A percentile compares a stretch with the other conserved stretches of the same genome.
Conservation (phyloP, 2,888 invertebrate species). For the Hypsopygia costalis region DNA sequence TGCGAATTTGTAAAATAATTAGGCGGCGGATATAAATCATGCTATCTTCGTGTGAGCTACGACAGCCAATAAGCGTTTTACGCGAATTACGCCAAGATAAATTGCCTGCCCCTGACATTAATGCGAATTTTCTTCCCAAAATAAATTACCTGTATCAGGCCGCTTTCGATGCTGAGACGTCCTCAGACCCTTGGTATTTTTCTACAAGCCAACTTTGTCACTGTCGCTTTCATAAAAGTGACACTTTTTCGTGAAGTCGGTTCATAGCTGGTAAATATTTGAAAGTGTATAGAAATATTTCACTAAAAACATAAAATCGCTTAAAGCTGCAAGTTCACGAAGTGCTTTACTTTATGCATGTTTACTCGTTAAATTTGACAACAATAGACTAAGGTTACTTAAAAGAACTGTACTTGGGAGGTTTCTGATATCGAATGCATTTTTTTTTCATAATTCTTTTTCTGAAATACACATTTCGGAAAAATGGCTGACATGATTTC, state of each 20-base stretch:
- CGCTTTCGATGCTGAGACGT: constrained; percentile 34
- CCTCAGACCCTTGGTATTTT: constrained; percentile 33
- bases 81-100: constrained; percentile 68
- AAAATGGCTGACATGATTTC: too few species aligned
- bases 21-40: constrained; percentile 52
- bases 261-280: too few species aligned
- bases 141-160: constrained; percentile 64
- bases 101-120: constrained; percentile 62
- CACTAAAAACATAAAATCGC: too few species aligned
- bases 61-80: constrained; percentile 73
- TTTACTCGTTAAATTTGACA: too few species aligned
- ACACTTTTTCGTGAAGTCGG: constrained; percentile 17
- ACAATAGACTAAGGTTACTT: too few species aligned
- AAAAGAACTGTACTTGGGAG: too few species aligned
- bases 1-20: constrained; percentile 44
- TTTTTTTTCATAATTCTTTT: too few species aligned
- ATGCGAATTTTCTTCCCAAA: constrained; percentile 60
- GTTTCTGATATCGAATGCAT: too few species aligned
- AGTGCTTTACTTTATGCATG: too few species aligned
- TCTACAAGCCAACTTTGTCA: constrained; percentile 41
- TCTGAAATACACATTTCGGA: too few species aligned
- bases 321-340: too few species aligned
- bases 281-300: too few species aligned
- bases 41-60: constrained; percentile 55
- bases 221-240: constrained; percentile 26